A percentile compares a stretch with the other conserved stretches of the same genome.
These are phyloP conservation scores for Odobenus rosmarus DNA, from an alignment of 2,113 vertebrate genomes.

Conservation along the genomic window DNA sequence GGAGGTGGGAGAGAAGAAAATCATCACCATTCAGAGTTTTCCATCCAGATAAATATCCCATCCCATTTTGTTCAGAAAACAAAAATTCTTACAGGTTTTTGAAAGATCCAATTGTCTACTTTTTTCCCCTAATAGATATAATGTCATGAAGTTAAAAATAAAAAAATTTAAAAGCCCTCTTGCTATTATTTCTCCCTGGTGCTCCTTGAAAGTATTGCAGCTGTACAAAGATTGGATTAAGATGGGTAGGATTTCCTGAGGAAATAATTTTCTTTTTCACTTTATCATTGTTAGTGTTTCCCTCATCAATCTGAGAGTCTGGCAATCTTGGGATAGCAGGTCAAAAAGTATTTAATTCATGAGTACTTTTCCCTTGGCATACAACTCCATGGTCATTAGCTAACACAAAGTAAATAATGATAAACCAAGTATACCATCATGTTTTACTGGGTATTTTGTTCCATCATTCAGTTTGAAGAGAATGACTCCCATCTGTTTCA, in stretches of 20 bases:
- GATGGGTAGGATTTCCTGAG: neutral
- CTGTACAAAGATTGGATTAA: neutral
- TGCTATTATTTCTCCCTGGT: neutral
- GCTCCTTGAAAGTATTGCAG: neutral
- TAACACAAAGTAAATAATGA: neutral
- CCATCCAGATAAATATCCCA: neutral
- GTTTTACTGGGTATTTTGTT: neutral
- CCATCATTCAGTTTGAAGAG: neutral
- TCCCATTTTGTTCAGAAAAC: neutral
- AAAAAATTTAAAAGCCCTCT: neutral
- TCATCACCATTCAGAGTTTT: neutral
- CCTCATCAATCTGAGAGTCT: neutral
- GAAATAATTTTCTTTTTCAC: neutral
- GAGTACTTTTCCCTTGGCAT: neutral
- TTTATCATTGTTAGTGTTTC: neutral
- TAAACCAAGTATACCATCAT: neutral
- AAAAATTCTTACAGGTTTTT: neutral
- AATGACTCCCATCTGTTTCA: neutral
- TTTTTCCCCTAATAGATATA: neutral
- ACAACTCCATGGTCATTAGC: neutral
- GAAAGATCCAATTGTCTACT: neutral
- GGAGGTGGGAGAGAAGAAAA: neutral
- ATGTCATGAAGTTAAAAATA: neutral
- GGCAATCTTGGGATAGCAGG: neutral
- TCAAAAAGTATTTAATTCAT: neutral